Percentiles rank a stretch among this genome's conserved stretches.
Evolutionary conservation across 2,113 vertebrate species (phyloP).

Genomic region (Rissa tridactyla): DNA sequence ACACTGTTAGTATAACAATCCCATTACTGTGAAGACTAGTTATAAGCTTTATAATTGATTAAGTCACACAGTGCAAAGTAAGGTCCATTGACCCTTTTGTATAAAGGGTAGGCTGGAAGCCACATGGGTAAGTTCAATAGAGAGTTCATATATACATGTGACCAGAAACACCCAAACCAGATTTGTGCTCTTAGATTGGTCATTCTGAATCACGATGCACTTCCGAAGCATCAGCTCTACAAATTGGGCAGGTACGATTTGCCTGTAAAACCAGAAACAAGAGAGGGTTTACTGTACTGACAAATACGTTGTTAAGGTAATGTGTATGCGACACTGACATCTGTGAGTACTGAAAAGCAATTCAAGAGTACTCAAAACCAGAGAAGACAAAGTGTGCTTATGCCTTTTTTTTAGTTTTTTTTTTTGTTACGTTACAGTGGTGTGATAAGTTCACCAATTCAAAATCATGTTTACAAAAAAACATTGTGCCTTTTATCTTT

Average conservation of each 20-base stretch:
- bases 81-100: conserved; percentile 80
- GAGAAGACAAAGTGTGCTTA: neutral
- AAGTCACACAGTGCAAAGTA: conserved; percentile 88
- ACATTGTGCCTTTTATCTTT: neutral
- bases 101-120: conserved; percentile 84
- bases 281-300: neutral
- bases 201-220: conserved; percentile 97
- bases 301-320: neutral
- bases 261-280: conserved; percentile 77
- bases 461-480: neutral
- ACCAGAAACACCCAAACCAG: conserved; percentile 75
- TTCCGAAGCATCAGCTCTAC: conserved; percentile 96
- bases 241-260: conserved; percentile 97
- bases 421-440: neutral
- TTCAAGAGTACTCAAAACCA: neutral
- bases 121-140: conserved; percentile 77
- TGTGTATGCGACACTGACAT: neutral
- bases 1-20: conserved; percentile 85
- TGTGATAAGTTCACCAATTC: neutral
- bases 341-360: neutral
- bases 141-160: conserved; percentile 76
- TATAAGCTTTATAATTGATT: conserved; percentile 83
- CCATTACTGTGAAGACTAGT: conserved; percentile 82
- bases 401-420: neutral
- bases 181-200: conserved; percentile 76